phyloP scores from a whole-genome alignment of 2,797 vertebrate species.

The Centropyge bicolor region DNA sequence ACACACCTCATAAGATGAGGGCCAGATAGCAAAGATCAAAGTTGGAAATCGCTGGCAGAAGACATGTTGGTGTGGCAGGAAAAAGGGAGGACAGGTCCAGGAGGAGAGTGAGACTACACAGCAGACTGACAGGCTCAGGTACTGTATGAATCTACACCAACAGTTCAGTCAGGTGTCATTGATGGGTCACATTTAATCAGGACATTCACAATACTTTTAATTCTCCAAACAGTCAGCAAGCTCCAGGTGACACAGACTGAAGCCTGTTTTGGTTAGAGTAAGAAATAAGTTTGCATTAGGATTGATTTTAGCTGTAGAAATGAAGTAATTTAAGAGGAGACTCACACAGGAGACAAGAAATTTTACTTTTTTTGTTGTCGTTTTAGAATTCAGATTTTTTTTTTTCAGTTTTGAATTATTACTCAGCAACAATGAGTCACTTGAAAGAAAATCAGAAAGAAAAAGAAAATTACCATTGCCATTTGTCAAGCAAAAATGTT shows the following conservation, averaged over 20 bases:
- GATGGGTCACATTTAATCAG: constrained; percentile 30
- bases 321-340: not conserved
- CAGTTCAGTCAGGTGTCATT: constrained; percentile 30
- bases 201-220: constrained; percentile 12
- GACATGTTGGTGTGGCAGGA: constrained; percentile 23
- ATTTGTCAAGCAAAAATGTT: too few species aligned
- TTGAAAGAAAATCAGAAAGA: too few species aligned
- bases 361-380: not conserved
- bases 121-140: constrained; percentile 10
- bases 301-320: not conserved
- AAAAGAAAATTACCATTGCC: too few species aligned
- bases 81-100: constrained; percentile 35
- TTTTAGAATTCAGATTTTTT: not conserved
- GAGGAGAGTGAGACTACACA: not conserved
- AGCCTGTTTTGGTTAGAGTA: not conserved
- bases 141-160: constrained; percentile 17
- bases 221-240: constrained; percentile 8
- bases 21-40: constrained; percentile 73
- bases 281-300: constrained; percentile 4
- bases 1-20: constrained; percentile 62
- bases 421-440: too few species aligned
- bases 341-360: too few species aligned
- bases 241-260: not conserved
- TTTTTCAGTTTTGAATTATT: not conserved
- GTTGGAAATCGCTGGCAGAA: constrained; percentile 56